Evolutionary conservation across 2,113 vertebrate genomes (phyloP), one percentile per base, ranked within the genome.

Genomic region (Cryptotis parvus): DNA sequence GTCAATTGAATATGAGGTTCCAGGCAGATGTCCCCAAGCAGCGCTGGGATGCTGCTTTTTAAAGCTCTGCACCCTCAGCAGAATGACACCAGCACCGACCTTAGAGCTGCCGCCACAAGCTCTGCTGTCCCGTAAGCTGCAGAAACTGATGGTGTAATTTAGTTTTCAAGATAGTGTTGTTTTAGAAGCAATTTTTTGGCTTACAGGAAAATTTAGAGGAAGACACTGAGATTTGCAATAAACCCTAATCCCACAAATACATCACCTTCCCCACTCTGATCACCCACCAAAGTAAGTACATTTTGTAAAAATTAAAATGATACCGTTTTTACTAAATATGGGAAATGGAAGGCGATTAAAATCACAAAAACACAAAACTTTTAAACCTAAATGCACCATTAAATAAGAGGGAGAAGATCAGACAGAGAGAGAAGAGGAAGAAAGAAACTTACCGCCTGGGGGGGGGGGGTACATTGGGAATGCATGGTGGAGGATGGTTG

Each of bases 1-100:
- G 35, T 4, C 12, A 41, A 31, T 24, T 35, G n/a, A 20, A 11
- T 1, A 9, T 41, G 0, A 7, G 66, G 5, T 6, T 14, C 4
- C 14, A 3, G 69, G 49, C 10, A 15, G 3, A 29, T 1, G 3
- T 7, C 3, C 61, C 55, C 9, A 65, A 7, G 5, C 29, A 8
- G 26, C 26, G 6, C 11, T 29, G 27, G 24, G 27, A 65, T 65
- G 27, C 12, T 29, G 61, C 26, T 65, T 8, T 26, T 29, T n/a
- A 1, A 29, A 26, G 9, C 26, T 9, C 61, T 29, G 26, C 24
- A 20, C 61, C 26, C 18, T 31, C 26, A 26, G 18, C 61, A 65
- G 26, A 65, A 55, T 5, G 4, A 5, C 18, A 6, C 33, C 35
- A 33, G 33, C 31, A 0, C 61, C 4, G 26, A 72, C 12, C 9